Evolutionary conservation across 2,797 vertebrate genomes (phyloP).

Genomic region (Microctenopoma lineatum): DNA sequence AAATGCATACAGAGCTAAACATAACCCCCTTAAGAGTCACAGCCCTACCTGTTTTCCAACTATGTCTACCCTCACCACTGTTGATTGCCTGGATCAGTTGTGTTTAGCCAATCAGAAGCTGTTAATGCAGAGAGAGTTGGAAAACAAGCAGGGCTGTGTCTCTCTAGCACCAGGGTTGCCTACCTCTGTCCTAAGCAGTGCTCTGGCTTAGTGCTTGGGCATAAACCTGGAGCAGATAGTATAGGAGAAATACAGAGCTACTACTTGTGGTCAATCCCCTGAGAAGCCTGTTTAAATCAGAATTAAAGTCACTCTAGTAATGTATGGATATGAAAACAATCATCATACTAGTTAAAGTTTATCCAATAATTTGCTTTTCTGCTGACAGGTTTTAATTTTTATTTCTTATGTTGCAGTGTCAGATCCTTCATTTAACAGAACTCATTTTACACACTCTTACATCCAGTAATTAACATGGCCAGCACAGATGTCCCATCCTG

Average conservation of each 20-base stretch:
- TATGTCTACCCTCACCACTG: too few relatives aligned
- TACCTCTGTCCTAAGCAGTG: constrained; percentile 24
- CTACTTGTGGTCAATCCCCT: constrained; percentile 26
- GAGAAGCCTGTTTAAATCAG: constrained; percentile 24
- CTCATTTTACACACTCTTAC: constrained; percentile 8
- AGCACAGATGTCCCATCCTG: constrained; percentile 43
- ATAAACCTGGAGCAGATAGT: constrained; percentile 74
- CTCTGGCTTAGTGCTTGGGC: constrained; percentile 52
- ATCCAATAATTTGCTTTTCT: neutral
- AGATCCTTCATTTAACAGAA: constrained; percentile 2
- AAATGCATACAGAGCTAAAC: constrained; percentile 33
- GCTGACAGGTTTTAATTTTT: neutral
- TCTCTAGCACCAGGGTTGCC: too few relatives aligned
- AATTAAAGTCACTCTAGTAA: constrained; percentile 4
- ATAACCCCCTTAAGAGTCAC: neutral
- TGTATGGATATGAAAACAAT: neutral
- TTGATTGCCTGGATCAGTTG: too few relatives aligned
- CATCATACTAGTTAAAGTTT: neutral
- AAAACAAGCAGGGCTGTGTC: too few relatives aligned
- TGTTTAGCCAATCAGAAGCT: too few relatives aligned
- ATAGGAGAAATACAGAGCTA: constrained; percentile 33
- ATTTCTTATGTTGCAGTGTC: constrained; percentile 2
- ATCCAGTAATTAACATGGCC: constrained; percentile 35
- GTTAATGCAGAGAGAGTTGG: too few relatives aligned
- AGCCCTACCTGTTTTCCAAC: too few relatives aligned